Conservation (phyloP, 2,113 vertebrate species). For the Carassius gibelio region DNA sequence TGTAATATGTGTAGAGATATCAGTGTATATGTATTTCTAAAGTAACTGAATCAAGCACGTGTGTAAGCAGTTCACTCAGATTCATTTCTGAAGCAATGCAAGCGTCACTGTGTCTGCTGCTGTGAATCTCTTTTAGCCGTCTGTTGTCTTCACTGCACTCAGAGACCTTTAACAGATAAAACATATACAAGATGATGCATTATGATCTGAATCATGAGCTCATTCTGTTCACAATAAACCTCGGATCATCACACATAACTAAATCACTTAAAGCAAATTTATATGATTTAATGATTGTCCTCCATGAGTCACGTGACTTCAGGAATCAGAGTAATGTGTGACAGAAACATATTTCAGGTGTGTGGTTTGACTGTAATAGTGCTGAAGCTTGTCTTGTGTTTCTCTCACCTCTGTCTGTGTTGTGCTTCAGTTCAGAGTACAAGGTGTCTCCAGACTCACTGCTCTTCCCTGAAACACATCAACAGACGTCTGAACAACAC, state of each 20-base stretch:
- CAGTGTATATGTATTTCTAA: too few relatives aligned
- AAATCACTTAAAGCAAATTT: neutral
- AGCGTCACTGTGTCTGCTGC: neutral
- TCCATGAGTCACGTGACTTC: too few relatives aligned
- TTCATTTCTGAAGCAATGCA: neutral
- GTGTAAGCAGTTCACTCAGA: neutral
- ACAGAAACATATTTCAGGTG: neutral
- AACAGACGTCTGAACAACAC: neutral
- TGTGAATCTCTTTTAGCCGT: neutral
- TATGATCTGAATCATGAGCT: neutral
- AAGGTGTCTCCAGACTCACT: too few relatives aligned
- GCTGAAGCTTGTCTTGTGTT: neutral
- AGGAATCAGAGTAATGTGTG: neutral
- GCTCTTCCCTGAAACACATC: neutral
- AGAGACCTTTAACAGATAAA: neutral
- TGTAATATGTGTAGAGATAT: too few relatives aligned
- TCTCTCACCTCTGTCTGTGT: conserved; percentile 9
- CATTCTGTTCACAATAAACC: neutral
- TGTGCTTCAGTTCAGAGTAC: too few relatives aligned
- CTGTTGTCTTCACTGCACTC: neutral
- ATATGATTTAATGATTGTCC: too few relatives aligned
- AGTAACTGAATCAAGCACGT: neutral
- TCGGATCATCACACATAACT: neutral
- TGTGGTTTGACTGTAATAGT: neutral
- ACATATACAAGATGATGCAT: neutral